A percentile compares a stretch with the other conserved stretches of the same genome.
phyloP scores from a whole-genome alignment of 1,140 invertebrate species.

The Hypothenemus hampei region DNA sequence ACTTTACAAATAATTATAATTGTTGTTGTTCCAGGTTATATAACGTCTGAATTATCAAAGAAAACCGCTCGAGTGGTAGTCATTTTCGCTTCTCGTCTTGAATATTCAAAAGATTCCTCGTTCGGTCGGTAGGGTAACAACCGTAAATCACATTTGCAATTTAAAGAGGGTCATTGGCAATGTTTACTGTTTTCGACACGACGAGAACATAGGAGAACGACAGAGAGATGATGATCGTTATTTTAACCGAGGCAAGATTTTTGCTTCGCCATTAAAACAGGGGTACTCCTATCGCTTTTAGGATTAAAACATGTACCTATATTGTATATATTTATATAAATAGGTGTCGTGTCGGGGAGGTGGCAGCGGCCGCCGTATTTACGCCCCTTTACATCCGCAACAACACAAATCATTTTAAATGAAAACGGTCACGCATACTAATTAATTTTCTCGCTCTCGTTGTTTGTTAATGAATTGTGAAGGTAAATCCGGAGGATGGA shows the following conservation, averaged over 20 bases:
- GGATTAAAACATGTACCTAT: no score
- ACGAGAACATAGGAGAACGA: constrained; percentile 12
- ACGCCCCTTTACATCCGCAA: constrained; percentile 6
- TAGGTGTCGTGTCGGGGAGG: constrained; percentile 21
- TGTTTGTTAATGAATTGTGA: constrained; percentile 11
- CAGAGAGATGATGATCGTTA: constrained; percentile 9
- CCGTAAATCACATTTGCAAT: constrained; percentile 20
- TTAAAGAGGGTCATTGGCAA: constrained; percentile 24
- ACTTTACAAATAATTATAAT: background rate
- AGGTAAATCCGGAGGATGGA: background rate
- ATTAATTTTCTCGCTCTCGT: constrained; percentile 6
- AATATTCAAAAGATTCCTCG: constrained; percentile 23
- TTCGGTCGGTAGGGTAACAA: constrained; percentile 7
- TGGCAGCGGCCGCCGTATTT: no score
- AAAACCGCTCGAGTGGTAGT: constrained; percentile 7
- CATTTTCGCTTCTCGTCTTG: constrained; percentile 11
- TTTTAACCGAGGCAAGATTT: constrained; percentile 10
- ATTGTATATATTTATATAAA: no score
- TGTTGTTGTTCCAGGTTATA: no score
- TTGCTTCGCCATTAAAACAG: no score
- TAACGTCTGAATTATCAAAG: constrained; percentile 9
- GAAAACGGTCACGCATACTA: constrained; percentile 18
- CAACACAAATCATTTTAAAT: constrained; percentile 22
- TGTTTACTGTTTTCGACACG: constrained; percentile 23
- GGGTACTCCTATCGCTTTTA: no score